These are phyloP conservation scores for Drosophila nigritarsus DNA, from an alignment of 2,888 invertebrate species.

Conservation along the genomic window DNA sequence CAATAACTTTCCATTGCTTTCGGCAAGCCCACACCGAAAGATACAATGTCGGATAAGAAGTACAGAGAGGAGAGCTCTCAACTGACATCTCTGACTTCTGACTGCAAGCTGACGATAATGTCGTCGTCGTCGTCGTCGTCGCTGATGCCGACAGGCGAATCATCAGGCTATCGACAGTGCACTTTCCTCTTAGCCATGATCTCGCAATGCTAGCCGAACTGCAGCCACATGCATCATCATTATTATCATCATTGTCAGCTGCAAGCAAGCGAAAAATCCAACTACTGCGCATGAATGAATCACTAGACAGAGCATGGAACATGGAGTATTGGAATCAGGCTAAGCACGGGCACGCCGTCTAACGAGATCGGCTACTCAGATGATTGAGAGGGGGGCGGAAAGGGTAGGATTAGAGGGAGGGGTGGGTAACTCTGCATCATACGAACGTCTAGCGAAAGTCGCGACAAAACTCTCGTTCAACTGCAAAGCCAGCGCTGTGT, in stretches of 20 bases:
- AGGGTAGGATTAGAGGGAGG: neutral
- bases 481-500: slow-evolving; percentile 37
- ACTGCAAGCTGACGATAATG: slow-evolving; percentile 73
- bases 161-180: slow-evolving; percentile 67
- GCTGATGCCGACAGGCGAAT: slow-evolving; percentile 77
- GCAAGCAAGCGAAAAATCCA: slow-evolving; percentile 72
- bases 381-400: slow-evolving; percentile 1
- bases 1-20: slow-evolving; percentile 73
- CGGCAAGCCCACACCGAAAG: slow-evolving; percentile 73
- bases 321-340: slow-evolving; percentile 48
- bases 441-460: slow-evolving; percentile 78
- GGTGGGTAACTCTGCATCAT: slow-evolving; percentile 42
- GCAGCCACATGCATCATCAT: slow-evolving; percentile 69
- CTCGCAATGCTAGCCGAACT: slow-evolving; percentile 31
- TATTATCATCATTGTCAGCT: slow-evolving; percentile 75
- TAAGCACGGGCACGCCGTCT: slow-evolving; percentile 54
- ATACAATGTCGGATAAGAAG: slow-evolving; percentile 73
- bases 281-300: slow-evolving; percentile 78
- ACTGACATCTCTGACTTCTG: slow-evolving; percentile 70
- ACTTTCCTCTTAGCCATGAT: slow-evolving; percentile 37
- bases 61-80: slow-evolving; percentile 57
- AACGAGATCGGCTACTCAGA: slow-evolving; percentile 68
- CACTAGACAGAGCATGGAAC: slow-evolving; percentile 50
- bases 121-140: slow-evolving; percentile 61
- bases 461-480: slow-evolving; percentile 76